Conservation (phyloP, 2,888 invertebrate genomes). For the Melanchra persicariae region DNA sequence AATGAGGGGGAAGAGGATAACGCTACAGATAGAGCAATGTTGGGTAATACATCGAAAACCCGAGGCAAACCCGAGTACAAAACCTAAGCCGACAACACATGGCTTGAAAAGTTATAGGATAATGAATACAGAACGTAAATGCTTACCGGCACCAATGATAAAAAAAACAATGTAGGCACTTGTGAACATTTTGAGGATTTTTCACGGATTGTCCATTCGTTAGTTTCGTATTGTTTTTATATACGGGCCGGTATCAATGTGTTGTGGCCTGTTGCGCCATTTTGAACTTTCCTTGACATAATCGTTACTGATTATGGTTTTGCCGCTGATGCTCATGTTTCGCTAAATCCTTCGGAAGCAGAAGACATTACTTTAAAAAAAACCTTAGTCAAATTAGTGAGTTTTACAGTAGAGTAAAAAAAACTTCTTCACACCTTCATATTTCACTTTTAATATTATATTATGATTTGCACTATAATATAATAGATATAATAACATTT, state of each 20-base stretch:
- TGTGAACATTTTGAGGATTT: conserved; percentile 80
- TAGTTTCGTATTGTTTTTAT: conserved; percentile 76
- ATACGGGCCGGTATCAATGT: conserved; percentile 83
- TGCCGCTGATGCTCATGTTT: conserved; percentile 32
- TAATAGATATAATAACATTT: too few relatives aligned
- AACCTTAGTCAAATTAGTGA: too few relatives aligned
- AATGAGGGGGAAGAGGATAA: conserved; percentile 33
- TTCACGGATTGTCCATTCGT: conserved; percentile 74
- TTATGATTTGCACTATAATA: too few relatives aligned
- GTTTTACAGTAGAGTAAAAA: too few relatives aligned
- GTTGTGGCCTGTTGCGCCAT: conserved; percentile 62
- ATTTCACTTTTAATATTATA: too few relatives aligned
- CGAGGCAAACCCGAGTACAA: background rate
- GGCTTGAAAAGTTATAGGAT: background rate
- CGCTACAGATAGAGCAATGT: conserved; percentile 17
- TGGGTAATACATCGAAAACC: conserved; percentile 22
- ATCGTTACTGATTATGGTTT: conserved; percentile 71
- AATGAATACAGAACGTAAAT: conserved; percentile 1
- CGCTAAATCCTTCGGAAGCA: conserved; percentile 42
- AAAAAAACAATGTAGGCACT: conserved; percentile 67
- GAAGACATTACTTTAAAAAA: too few relatives aligned
- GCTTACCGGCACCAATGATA: conserved; percentile 65
- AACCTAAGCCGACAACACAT: background rate
- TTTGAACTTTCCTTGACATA: conserved; percentile 78
- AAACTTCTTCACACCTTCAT: too few relatives aligned